Evolutionary conservation across 2,888 invertebrate species (phyloP), one percentile per base, ranked within the genome.

Genomic region (Pycnomerus fuliginosus): DNA sequence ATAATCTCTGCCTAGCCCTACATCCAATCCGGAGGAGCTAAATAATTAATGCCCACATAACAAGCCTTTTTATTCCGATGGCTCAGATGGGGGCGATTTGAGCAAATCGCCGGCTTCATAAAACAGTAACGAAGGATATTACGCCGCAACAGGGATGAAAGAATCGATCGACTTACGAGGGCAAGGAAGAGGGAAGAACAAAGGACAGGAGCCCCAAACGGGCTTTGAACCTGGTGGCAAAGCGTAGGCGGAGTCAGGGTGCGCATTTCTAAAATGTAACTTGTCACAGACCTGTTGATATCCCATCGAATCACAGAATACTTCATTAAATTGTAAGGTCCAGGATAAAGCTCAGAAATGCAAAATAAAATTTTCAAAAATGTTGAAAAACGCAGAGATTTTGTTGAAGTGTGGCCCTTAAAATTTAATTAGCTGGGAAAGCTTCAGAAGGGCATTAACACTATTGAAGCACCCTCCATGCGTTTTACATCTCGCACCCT

Each of bases 181-280:
- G 17, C 41, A 33, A 40, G 38, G 44, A 49, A 52, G 51, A 58
- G 29, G 35, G 44, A 37, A 33, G 41, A 57, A 57, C 55, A 58
- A 58, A 58, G 54, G 55, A 54, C 42, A 41, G 54, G 48, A 46
- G 36, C 52, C 50, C 44, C 43, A 48, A 40, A 50, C 56, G 48
- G 50, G 55, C 55, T 46, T 52, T 55, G 43, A 52, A 53, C 47
- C 53, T 50, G 55, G 52, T 39, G 47, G 48, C 31, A 34, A 34
- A 45, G 53, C 51, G 58, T 54, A 50, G 60, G 60, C 56, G 60
- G 60, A 53, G 58, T 46, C 52, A 53, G 54, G 53, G 52, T 58
- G 56, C 60, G 58, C 59, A 55, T 60, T 59, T 60, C 54, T 59
- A 59, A 60, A 60, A 60, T 54, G 57, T 41, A 46, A 46, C 46